Percentiles rank a stretch among this genome's conserved stretches.
phyloP scores from a whole-genome alignment of 2,113 vertebrate species.

The Nyctereutes procyonoides region DNA sequence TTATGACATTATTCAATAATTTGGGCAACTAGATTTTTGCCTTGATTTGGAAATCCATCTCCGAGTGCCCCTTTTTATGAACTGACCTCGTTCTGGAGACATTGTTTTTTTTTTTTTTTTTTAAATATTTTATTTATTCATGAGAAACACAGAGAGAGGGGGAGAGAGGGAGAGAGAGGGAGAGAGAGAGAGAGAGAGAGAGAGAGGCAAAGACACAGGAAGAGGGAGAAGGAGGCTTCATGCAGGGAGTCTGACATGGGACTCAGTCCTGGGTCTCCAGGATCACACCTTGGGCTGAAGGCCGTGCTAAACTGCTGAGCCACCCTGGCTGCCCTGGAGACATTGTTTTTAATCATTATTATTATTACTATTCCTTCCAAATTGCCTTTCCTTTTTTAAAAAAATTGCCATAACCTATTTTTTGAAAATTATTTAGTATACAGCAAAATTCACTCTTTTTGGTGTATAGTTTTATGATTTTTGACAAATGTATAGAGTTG shows the following conservation, averaged over 20 bases:
- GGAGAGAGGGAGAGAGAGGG: no score
- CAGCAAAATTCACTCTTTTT: neutral
- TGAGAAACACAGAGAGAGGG: no score
- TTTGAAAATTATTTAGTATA: constrained; percentile 14
- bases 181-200: no score
- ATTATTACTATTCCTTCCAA: neutral
- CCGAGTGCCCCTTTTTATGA: neutral
- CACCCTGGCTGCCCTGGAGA: neutral
- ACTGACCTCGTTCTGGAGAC: neutral
- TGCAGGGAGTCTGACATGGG: no score
- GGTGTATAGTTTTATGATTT: neutral
- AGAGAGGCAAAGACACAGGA: no score
- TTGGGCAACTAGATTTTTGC: neutral
- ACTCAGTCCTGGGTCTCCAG: no score
- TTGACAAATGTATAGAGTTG: neutral
- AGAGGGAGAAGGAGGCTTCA: no score
- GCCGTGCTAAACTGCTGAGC: no score
- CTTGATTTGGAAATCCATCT: neutral
- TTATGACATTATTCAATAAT: neutral
- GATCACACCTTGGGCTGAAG: no score
- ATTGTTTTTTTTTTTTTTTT: neutral
- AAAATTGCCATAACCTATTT: neutral
- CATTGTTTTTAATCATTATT: neutral
- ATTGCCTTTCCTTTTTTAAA: neutral
- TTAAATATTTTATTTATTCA: no score